A percentile compares a stretch with the other conserved stretches of the same genome.
These are phyloP conservation scores for Papilio elwesi DNA, from an alignment of 2,888 invertebrate genomes.

Conservation along the genomic window DNA sequence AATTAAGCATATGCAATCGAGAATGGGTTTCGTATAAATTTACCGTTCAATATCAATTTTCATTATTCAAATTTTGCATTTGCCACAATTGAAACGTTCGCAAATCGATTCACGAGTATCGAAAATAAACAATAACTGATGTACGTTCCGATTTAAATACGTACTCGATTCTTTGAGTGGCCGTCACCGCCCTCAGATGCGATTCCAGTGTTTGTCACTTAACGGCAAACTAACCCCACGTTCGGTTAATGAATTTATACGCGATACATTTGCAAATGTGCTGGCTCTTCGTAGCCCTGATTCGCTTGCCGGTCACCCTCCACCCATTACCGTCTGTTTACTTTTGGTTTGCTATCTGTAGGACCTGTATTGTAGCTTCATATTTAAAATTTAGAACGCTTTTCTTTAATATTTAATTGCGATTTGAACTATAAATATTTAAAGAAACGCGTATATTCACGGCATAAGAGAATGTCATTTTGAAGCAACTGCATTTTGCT, in stretches of 20 bases:
- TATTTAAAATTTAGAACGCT: constrained; percentile 6
- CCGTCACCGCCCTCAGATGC: constrained; percentile 58
- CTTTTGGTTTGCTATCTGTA: constrained; percentile 28
- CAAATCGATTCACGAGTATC: constrained; percentile 44
- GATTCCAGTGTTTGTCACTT: constrained; percentile 67
- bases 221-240: constrained; percentile 50
- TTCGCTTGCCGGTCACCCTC: constrained; percentile 35
- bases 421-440: background rate
- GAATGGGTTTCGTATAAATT: constrained; percentile 10
- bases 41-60: constrained; percentile 14
- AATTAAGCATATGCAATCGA: background rate
- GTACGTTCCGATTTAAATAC: constrained; percentile 46
- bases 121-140: constrained; percentile 49
- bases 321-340: constrained; percentile 44
- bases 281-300: constrained; percentile 19
- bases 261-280: constrained; percentile 54
- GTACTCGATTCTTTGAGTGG: constrained; percentile 66
- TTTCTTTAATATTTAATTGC: background rate
- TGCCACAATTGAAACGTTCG: constrained; percentile 36
- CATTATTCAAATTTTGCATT: constrained; percentile 15
- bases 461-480: too few relatives aligned
- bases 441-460: too few relatives aligned
- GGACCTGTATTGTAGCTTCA: background rate
- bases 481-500: too few relatives aligned
- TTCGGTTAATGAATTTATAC: constrained; percentile 63